Evolutionary conservation across 2,113 vertebrate genomes (phyloP).

Genomic region (Corynorhinus townsendii): DNA sequence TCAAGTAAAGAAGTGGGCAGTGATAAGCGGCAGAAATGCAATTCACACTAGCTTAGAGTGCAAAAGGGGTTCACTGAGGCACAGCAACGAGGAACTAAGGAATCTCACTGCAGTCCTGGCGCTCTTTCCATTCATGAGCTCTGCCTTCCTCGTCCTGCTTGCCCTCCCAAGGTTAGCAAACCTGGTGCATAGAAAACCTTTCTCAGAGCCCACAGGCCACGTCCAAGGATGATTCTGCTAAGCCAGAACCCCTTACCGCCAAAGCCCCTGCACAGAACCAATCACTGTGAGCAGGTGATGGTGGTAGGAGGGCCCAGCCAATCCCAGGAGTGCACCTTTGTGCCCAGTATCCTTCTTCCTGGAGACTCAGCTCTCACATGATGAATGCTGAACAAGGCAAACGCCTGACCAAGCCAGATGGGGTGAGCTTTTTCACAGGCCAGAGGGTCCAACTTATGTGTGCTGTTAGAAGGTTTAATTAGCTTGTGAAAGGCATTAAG

Average conservation of each 20-base stretch:
- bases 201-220: not conserved
- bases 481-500: constrained; percentile 21
- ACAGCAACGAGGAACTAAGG: not conserved
- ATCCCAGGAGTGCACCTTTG: not conserved
- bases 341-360: not conserved
- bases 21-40: not conserved
- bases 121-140: not conserved
- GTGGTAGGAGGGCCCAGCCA: too few relatives aligned
- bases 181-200: not conserved
- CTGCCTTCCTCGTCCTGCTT: not conserved
- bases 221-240: not conserved
- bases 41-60: not conserved
- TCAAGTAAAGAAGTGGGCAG: not conserved
- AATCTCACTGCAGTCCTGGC: too few relatives aligned
- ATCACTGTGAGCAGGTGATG: not conserved
- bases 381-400: not conserved
- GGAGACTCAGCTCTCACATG: not conserved
- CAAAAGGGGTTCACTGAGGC: not conserved
- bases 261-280: not conserved
- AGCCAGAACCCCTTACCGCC: not conserved
- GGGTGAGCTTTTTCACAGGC: not conserved
- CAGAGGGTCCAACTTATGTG: not conserved
- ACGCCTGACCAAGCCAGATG: not conserved
- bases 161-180: not conserved
- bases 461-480: not conserved